Base-by-base conservation (phyloP, 1,140 invertebrate species). In the Drosophila seguyi region DNA sequence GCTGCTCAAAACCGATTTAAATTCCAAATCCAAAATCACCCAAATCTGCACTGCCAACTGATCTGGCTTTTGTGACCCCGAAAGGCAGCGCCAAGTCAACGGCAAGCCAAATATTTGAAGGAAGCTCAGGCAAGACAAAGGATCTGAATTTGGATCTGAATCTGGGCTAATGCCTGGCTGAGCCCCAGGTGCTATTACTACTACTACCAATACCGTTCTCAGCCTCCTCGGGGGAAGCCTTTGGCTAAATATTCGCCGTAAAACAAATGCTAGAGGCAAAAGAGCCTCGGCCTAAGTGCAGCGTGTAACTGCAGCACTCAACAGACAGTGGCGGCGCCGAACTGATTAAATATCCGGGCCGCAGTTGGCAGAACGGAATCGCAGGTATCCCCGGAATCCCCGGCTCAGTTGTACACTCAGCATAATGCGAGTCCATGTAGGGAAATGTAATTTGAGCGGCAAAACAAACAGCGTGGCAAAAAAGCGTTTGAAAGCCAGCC, bases 301-400 rank as follows among this genome's bases (percentile, higher is more conserved):
- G 62, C 29, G 36, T 45, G 61, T 29, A 38, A 55, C 48, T 62
- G 66, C 75, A 79, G 53, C 41, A 41, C 58, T 75, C 69, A 60
- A 65, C 75, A 50, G 52, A 72, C 45, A 36, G 60, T 2, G 38
- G 65, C 61, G 36, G 57, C 55, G 38, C 57, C 66, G 27, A 76
- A 85, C 85, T 90, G 85, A 88, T 88, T 88, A 90, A 88, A 88
- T 90, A 88, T 88, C 86, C 85, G 85, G 82, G 44, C 63, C 65
- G 66, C 66, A 83, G 81, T 62, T 63, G 62, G 57, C 41, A 22
- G 11, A 65, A 67, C 41, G 25, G 39, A 36, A 36, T 34, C 42
- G 58, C 66, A 74, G 48, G 36, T 38, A 42, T 59, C 25, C 63
- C 52, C 11, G 13, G 53, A 39, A 63, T 44, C 58, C 59, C 68